Conservation (phyloP, 2,113 vertebrate genomes). For the Bubo bubo region DNA sequence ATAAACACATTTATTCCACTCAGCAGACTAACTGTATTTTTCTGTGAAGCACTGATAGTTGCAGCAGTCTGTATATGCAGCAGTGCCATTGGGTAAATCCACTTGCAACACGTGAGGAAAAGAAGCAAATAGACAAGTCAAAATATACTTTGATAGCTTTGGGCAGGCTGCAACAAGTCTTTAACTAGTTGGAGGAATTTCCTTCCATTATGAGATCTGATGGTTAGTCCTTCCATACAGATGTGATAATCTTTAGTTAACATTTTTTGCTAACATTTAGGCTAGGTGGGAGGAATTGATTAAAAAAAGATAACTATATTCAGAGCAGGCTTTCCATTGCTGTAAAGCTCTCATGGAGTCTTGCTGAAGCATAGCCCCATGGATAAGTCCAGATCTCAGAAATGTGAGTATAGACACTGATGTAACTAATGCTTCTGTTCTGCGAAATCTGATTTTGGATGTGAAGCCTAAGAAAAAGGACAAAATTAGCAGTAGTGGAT, state of each 20-base stretch:
- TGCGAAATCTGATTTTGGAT: background rate
- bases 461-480: background rate
- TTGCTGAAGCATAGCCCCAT: background rate
- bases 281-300: background rate
- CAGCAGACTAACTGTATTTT: background rate
- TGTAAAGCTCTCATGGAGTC: background rate
- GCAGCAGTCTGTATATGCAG: background rate
- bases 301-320: background rate
- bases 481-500: background rate
- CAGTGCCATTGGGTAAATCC: background rate
- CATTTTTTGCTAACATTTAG: background rate
- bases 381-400: background rate
- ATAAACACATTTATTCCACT: background rate
- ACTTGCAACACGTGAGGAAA: background rate
- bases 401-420: background rate
- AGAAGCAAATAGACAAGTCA: background rate
- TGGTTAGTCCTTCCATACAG: background rate
- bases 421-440: background rate
- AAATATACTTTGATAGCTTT: background rate
- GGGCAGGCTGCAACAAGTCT: background rate
- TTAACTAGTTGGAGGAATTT: background rate
- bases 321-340: background rate
- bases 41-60: background rate
- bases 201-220: background rate
- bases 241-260: background rate